These are phyloP conservation scores for Clanis bilineata DNA, from an alignment of 2,888 invertebrate genomes.

Conservation along the genomic window DNA sequence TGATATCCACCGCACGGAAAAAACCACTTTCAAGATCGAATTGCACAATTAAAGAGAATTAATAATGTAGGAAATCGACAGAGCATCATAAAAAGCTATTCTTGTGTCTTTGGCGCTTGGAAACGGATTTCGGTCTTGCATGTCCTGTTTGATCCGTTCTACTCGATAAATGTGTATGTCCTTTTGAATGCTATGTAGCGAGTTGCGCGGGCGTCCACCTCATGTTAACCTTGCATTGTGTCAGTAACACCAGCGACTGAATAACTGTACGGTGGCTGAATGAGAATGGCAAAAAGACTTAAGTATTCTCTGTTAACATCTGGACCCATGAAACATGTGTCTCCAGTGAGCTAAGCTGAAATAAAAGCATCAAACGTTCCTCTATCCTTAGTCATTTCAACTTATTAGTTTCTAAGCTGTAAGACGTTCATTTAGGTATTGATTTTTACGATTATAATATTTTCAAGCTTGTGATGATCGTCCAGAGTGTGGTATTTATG, in stretches of 20 bases:
- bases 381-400: too few species aligned
- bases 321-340: neutral
- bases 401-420: too few species aligned
- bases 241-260: conserved; percentile 69
- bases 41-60: conserved; percentile 38
- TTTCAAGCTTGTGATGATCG: too few species aligned
- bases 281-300: conserved; percentile 47
- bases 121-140: conserved; percentile 48
- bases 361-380: too few species aligned
- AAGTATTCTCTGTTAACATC: neutral
- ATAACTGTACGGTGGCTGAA: conserved; percentile 71
- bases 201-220: conserved; percentile 69
- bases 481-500: too few species aligned
- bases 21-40: conserved; percentile 43
- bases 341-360: too few species aligned
- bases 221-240: conserved; percentile 74
- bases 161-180: conserved; percentile 57
- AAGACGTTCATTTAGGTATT: too few species aligned
- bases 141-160: conserved; percentile 49
- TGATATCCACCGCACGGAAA: conserved; percentile 25
- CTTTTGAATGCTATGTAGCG: conserved; percentile 56
- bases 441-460: too few species aligned
- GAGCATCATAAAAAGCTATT: conserved; percentile 35
- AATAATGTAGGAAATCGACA: conserved; percentile 49
- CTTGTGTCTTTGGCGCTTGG: conserved; percentile 32